Conservation (phyloP, 2,888 invertebrate genomes). For the Tanypteryx hageni region DNA sequence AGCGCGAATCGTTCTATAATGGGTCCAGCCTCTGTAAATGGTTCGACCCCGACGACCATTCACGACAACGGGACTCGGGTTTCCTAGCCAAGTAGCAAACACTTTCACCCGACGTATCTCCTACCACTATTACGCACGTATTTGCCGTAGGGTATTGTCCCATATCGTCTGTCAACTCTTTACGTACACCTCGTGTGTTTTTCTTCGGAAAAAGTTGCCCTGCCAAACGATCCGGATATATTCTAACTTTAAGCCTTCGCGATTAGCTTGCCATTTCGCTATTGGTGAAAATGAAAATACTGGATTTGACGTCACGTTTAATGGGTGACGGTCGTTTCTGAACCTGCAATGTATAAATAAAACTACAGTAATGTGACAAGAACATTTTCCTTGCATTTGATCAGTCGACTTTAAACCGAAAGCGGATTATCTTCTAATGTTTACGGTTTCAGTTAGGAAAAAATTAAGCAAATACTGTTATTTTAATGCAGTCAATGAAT, state of each 20-base stretch:
- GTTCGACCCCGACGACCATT: background rate
- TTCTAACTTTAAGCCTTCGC: background rate
- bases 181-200: background rate
- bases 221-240: background rate
- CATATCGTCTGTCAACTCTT: background rate
- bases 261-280: background rate
- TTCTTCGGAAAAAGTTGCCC: background rate
- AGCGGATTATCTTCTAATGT: no score
- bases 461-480: no score
- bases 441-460: no score
- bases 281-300: background rate
- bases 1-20: background rate
- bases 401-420: no score
- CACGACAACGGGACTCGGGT: background rate
- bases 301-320: background rate
- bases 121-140: background rate
- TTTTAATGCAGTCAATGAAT: no score
- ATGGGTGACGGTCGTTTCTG: no score
- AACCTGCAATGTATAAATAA: no score
- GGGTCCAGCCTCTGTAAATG: background rate
- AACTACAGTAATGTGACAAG: no score
- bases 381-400: no score
- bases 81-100: background rate
- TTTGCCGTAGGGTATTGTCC: slow-evolving; percentile 13
- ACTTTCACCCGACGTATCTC: background rate